phyloP scores from a whole-genome alignment of 2,888 invertebrate species.

The Mesorhabditis belari region DNA sequence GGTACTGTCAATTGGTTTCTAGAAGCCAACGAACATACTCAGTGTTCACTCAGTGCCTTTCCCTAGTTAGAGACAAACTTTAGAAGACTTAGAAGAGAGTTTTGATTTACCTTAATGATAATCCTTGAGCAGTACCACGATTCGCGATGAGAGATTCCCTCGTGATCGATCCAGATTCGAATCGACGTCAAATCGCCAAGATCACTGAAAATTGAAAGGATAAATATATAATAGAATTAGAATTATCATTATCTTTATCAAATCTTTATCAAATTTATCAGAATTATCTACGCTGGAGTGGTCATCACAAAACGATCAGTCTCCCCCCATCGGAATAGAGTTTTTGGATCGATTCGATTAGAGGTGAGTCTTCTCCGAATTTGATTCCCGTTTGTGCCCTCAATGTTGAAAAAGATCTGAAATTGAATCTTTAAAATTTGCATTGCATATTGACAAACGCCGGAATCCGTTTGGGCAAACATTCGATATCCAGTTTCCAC shows the following conservation, averaged over 20 bases:
- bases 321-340: constrained; percentile 30
- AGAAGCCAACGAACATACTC: too few relatives aligned
- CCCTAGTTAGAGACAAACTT: too few relatives aligned
- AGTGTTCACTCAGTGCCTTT: too few relatives aligned
- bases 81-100: too few relatives aligned
- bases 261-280: too few relatives aligned
- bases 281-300: constrained; percentile 19
- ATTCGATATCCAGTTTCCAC: constrained; percentile 36
- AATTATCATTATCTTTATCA: too few relatives aligned
- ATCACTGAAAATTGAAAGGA: not conserved
- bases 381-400: constrained; percentile 22
- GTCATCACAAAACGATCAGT: constrained; percentile 31
- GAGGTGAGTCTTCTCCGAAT: constrained; percentile 18
- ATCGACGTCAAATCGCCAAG: constrained; percentile 26
- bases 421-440: not conserved
- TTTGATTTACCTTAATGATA: constrained; percentile 23
- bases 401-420: constrained; percentile 25
- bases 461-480: constrained; percentile 30
- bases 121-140: constrained; percentile 35
- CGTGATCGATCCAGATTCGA: constrained; percentile 30
- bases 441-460: constrained; percentile 5
- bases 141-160: constrained; percentile 27
- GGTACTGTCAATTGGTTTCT: constrained; percentile 17
- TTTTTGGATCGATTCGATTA: constrained; percentile 10
- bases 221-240: too few relatives aligned